phyloP scores from a whole-genome alignment of 2,888 invertebrate genomes.

The Pedicia rivosa region DNA sequence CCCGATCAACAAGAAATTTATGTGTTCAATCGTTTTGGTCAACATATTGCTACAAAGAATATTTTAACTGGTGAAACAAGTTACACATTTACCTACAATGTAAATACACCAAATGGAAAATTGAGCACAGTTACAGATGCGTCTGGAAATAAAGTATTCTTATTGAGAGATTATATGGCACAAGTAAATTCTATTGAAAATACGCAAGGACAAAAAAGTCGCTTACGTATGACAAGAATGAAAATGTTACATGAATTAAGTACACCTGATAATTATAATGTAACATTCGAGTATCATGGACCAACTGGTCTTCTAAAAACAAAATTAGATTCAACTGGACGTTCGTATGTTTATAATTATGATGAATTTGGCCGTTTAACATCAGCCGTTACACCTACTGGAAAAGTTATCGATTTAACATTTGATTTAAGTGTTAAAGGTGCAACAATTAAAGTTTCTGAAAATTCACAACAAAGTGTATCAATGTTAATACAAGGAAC shows the following conservation, averaged over 20 bases:
- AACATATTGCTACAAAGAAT: conserved; percentile 85
- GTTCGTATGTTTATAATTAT: conserved; percentile 86
- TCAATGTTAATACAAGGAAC: conserved; percentile 79
- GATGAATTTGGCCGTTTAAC: conserved; percentile 87
- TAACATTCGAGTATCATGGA: conserved; percentile 86
- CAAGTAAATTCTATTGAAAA: conserved; percentile 90
- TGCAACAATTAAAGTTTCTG: conserved; percentile 69
- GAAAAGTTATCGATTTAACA: conserved; percentile 71
- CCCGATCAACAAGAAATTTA: conserved; percentile 92
- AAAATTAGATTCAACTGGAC: conserved; percentile 75
- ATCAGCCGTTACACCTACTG: conserved; percentile 88
- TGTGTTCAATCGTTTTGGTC: conserved; percentile 86
- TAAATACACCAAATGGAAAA: conserved; percentile 92
- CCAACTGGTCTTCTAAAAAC: conserved; percentile 78
- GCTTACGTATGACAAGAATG: conserved; percentile 82
- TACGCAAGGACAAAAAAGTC: conserved; percentile 81
- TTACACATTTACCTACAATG: conserved; percentile 89
- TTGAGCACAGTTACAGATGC: conserved; percentile 87
- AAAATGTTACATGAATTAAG: conserved; percentile 79
- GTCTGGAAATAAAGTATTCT: conserved; percentile 76
- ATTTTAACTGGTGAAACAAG: conserved; percentile 89
- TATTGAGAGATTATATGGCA: conserved; percentile 67
- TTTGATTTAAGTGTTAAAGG: conserved; percentile 86
- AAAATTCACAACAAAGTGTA: conserved; percentile 67
- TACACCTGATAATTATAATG: conserved; percentile 85